Percentiles rank a stretch among this genome's conserved stretches.
phyloP scores from a whole-genome alignment of 2,797 vertebrate species.

The Coregonus suidteri region DNA sequence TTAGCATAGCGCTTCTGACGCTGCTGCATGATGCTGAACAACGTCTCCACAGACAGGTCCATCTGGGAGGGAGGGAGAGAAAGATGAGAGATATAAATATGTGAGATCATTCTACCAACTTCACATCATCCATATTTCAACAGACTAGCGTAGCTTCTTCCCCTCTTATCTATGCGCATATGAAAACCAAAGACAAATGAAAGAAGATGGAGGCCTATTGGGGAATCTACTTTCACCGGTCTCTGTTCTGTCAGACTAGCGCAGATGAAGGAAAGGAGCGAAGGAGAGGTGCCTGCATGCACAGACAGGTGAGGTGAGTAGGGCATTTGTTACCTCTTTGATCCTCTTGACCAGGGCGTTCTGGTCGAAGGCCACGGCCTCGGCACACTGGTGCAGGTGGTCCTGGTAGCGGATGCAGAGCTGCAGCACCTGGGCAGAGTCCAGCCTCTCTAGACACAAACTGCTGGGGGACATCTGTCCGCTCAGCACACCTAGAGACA shows the following conservation, averaged over 20 bases:
- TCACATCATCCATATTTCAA: no score
- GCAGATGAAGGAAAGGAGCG: neutral
- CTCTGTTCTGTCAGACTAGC: neutral
- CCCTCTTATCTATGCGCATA: no score
- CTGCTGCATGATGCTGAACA: slow-evolving; percentile 98
- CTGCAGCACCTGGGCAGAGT: slow-evolving; percentile 90
- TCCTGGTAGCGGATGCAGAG: slow-evolving; percentile 94
- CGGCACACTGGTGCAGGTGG: slow-evolving; percentile 94
- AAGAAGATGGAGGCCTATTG: no score
- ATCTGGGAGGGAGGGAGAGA: slow-evolving; percentile 75
- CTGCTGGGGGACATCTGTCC: slow-evolving; percentile 91
- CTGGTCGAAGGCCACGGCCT: slow-evolving; percentile 97
- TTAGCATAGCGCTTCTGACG: slow-evolving; percentile 97
- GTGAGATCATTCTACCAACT: no score
- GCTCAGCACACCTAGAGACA: slow-evolving; percentile 85
- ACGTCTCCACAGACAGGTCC: slow-evolving; percentile 92
- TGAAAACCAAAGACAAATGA: no score
- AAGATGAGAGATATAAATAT: neutral
- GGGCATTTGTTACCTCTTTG: slow-evolving; percentile 79
- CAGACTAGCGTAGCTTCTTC: no score
- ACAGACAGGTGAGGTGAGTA: neutral
- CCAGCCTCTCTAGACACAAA: slow-evolving; percentile 88
- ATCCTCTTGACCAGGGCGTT: slow-evolving; percentile 93
- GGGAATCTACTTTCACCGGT: no score
- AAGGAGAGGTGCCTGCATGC: neutral